phyloP scores from a whole-genome alignment of 2,888 invertebrate species.

The Pseudococcus viburni region DNA sequence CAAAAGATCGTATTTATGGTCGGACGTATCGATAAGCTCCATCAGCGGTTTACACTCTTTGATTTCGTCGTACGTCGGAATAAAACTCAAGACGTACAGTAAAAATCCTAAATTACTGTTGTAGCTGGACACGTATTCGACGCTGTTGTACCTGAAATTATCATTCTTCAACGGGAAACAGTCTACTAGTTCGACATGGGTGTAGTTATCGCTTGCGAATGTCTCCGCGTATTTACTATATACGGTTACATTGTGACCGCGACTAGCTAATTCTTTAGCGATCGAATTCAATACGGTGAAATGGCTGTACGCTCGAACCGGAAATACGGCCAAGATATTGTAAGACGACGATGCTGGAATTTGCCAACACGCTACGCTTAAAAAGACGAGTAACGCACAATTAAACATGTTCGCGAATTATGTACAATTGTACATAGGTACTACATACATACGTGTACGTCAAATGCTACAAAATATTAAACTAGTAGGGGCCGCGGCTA shows the following conservation, averaged over 20 bases:
- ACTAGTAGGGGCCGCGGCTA: neutral
- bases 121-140: constrained; percentile 54
- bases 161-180: constrained; percentile 59
- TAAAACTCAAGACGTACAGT: constrained; percentile 27
- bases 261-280: constrained; percentile 48
- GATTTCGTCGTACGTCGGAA: constrained; percentile 46
- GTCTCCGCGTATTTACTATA: constrained; percentile 40
- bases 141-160: constrained; percentile 41
- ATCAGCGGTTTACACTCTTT: constrained; percentile 29
- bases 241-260: constrained; percentile 64
- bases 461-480: neutral
- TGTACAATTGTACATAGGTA: too few relatives aligned
- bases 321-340: constrained; percentile 64
- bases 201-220: neutral
- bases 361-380: neutral
- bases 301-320: constrained; percentile 63
- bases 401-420: neutral
- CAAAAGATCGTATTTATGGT: constrained; percentile 77
- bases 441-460: neutral
- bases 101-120: constrained; percentile 54
- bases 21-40: neutral
- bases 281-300: constrained; percentile 60
- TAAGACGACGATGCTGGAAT: neutral
- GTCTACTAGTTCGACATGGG: constrained; percentile 20
- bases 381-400: neutral